A percentile compares a stretch with the other conserved stretches of the same genome.
phyloP scores from a whole-genome alignment of 2,797 vertebrate species.

The Scyliorhinus canicula region DNA sequence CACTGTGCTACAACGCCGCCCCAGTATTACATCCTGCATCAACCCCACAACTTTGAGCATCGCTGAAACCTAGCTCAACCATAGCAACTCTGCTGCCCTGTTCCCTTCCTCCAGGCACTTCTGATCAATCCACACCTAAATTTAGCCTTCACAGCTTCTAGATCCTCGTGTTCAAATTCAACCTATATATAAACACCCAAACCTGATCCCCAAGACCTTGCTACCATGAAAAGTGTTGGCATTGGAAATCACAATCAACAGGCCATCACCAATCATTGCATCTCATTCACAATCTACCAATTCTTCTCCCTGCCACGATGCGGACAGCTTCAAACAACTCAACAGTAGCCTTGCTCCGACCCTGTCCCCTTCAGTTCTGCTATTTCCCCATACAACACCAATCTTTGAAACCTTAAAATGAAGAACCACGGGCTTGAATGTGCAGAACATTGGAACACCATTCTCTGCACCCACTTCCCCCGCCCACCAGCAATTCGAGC shows the following conservation, averaged over 20 bases:
- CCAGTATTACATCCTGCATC: background rate
- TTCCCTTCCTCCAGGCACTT: too few relatives aligned
- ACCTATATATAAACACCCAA: background rate
- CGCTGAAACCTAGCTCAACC: background rate
- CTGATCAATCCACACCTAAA: background rate
- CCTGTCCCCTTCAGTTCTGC: background rate
- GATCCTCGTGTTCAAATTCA: background rate
- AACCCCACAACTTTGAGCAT: background rate
- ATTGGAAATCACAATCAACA: background rate
- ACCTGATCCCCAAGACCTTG: background rate
- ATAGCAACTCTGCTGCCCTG: too few relatives aligned
- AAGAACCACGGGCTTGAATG: background rate
- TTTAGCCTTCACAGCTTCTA: background rate
- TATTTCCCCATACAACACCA: background rate
- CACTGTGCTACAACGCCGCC: too few relatives aligned
- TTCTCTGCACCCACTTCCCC: background rate
- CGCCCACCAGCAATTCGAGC: background rate
- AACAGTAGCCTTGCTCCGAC: background rate
- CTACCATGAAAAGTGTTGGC: background rate
- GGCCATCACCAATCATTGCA: background rate
- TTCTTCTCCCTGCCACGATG: background rate
- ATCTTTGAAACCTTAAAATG: background rate
- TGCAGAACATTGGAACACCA: background rate
- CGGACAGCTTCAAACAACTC: background rate
- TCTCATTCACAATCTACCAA: background rate